Percentiles rank a stretch among this genome's conserved stretches.
phyloP scores from a whole-genome alignment of 2,888 invertebrate species.

The Morpho deidamia region DNA sequence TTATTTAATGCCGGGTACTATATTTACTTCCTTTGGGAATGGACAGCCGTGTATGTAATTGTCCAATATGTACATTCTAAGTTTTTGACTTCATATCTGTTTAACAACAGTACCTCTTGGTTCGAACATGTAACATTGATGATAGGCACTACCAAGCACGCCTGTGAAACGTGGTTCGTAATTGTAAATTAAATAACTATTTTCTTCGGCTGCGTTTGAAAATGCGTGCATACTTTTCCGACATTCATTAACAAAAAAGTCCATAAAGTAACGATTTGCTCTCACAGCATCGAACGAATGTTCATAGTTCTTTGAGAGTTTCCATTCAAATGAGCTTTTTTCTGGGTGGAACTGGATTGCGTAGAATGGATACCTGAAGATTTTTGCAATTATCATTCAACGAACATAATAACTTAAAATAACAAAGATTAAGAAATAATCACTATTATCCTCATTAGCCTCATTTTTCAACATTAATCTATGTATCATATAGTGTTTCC shows the following conservation, averaged over 20 bases:
- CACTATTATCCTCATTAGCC: no score
- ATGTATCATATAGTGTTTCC: no score
- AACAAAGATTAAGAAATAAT: no score
- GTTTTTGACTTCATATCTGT: background rate
- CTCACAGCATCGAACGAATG: constrained; percentile 81
- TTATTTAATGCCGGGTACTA: no score
- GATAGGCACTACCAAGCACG: constrained; percentile 70
- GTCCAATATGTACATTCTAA: no score
- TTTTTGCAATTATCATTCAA: no score
- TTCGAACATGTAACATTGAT: constrained; percentile 84
- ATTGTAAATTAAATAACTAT: constrained; percentile 84
- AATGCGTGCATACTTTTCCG: constrained; percentile 82
- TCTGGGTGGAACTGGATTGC: constrained; percentile 96
- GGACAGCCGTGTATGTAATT: no score
- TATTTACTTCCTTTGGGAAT: no score
- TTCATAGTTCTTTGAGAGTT: constrained; percentile 75
- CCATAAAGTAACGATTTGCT: constrained; percentile 86
- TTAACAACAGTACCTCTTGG: constrained; percentile 44
- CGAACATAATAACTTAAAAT: no score
- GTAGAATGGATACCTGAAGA: constrained; percentile 85
- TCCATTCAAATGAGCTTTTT: constrained; percentile 90
- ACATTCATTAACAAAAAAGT: constrained; percentile 89
- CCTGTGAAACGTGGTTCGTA: constrained; percentile 81
- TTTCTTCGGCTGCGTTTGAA: constrained; percentile 69
- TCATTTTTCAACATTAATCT: no score